Percentiles rank a stretch among this genome's conserved stretches.
phyloP scores from a whole-genome alignment of 35 echinoderm and acorn worm species.

The Eucidaris tribuloides region DNA sequence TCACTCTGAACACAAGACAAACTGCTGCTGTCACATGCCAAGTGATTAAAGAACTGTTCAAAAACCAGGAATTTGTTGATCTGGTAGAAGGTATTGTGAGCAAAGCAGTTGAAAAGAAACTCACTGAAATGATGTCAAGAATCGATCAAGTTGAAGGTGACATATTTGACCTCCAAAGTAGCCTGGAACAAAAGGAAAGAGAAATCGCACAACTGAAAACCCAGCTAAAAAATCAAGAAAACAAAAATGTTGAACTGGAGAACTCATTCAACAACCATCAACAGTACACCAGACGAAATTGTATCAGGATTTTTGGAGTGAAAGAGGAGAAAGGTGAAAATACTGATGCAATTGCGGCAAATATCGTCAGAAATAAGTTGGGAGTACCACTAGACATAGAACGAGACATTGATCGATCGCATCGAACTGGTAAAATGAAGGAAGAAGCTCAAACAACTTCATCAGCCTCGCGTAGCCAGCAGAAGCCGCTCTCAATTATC shows the following conservation, averaged over 20 bases:
- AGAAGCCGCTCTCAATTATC: not conserved
- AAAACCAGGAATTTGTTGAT: too few relatives aligned
- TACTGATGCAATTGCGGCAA: not conserved
- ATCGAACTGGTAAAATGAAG: not conserved
- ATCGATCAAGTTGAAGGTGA: not conserved
- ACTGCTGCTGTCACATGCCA: too few relatives aligned
- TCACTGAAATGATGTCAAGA: not conserved
- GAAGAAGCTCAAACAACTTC: not conserved
- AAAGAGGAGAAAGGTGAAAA: not conserved
- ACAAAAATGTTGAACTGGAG: not conserved
- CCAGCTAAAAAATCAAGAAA: not conserved
- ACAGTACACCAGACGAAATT: not conserved
- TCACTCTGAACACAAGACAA: too few relatives aligned
- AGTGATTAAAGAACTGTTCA: too few relatives aligned
- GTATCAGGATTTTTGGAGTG: not conserved
- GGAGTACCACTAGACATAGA: not conserved
- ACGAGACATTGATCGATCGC: not conserved
- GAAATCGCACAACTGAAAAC: not conserved
- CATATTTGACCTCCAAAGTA: not conserved
- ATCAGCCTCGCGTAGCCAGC: not conserved
- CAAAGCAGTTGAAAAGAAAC: not conserved
- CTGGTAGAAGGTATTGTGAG: too few relatives aligned
- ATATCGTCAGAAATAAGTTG: not conserved
- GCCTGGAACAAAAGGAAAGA: not conserved
- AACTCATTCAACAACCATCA: not conserved